Base-by-base conservation (phyloP, 2,113 vertebrate species). In the Microtus richardsoni region DNA sequence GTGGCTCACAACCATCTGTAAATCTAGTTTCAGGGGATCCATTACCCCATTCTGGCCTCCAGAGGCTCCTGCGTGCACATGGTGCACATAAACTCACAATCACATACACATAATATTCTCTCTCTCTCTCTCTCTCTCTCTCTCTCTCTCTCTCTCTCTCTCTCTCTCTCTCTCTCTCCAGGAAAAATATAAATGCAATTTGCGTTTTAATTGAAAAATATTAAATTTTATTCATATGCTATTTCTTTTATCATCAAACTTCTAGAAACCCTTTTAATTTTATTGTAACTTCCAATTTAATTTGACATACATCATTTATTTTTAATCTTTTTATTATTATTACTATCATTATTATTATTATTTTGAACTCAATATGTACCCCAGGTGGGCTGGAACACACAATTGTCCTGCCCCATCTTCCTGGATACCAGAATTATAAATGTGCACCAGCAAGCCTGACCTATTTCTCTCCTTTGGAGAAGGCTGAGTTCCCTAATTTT, bases 121-220 rank as follows among this genome's bases (percentile, higher is more conserved):
- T 24, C 74, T 47, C 24, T n/a, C n/a, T n/a, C n/a, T n/a, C n/a
- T n/a, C n/a, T 47, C 36, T n/a, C 17, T n/a, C 16, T n/a, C 16
- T 36, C 13, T 54, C 49, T 52, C 12, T 52, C 52, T 47, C n/a
- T 73, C 70, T 73, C n/a, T 73, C 7, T n/a, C 36, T 71, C 7
- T n/a, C 7, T 71, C 36, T n/a, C 17, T n/a, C 6, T n/a, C 16
- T 36, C 13, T 54, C 49, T 52, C 49, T 52, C 58, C 54, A 30
- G 54, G 41, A 66, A 95, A 52, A 2, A 66, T 66, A 60, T 88
- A 78, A 73, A 88, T 5, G 44, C 70, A 70, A 74, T 89, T 93
- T 96, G 78, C 92, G 66, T 21, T 94, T 96, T 84, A 95, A 33
- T 49, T 26, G 24, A 44, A 88, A 82, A 75, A 10, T 64, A 73